A percentile compares a stretch with the other conserved stretches of the same genome.
Evolutionary conservation across 2,113 vertebrate species (phyloP).

Genomic region (Gobiocypris rarus): DNA sequence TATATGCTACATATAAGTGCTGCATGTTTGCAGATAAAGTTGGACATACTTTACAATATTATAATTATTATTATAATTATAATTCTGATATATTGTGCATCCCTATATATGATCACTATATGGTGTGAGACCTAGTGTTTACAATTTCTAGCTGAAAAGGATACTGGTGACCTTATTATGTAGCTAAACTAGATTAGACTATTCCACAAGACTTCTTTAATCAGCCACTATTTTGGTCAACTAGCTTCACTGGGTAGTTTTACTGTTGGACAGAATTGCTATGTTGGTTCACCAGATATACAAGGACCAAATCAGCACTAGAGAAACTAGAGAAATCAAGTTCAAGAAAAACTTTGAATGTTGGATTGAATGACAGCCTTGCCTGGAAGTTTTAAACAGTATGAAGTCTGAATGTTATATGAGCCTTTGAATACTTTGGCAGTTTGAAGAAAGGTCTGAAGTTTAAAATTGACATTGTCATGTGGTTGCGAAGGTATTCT

Average conservation of each 20-base stretch:
- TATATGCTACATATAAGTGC: too few relatives aligned
- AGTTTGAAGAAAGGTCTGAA: not conserved
- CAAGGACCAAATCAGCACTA: not conserved
- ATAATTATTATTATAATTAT: too few relatives aligned
- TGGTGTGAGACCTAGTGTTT: too few relatives aligned
- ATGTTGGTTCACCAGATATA: not conserved
- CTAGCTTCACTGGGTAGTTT: not conserved
- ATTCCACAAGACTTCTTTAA: not conserved
- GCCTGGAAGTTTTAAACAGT: slow-evolving; percentile 4
- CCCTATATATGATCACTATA: too few relatives aligned
- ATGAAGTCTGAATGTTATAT: not conserved
- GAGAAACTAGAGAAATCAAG: not conserved
- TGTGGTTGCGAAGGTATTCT: not conserved
- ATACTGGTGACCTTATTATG: too few relatives aligned
- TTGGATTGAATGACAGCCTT: not conserved
- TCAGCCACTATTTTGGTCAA: not conserved
- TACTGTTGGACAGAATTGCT: not conserved
- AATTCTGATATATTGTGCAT: too few relatives aligned
- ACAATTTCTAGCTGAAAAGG: too few relatives aligned
- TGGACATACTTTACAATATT: too few relatives aligned
- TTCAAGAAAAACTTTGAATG: not conserved
- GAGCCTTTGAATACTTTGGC: not conserved
- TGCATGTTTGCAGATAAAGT: too few relatives aligned
- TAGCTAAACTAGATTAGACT: too few relatives aligned
- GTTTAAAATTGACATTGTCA: not conserved